These are phyloP conservation scores for Prionailurus viverrinus DNA, from an alignment of 2,113 vertebrate genomes.

Conservation along the genomic window DNA sequence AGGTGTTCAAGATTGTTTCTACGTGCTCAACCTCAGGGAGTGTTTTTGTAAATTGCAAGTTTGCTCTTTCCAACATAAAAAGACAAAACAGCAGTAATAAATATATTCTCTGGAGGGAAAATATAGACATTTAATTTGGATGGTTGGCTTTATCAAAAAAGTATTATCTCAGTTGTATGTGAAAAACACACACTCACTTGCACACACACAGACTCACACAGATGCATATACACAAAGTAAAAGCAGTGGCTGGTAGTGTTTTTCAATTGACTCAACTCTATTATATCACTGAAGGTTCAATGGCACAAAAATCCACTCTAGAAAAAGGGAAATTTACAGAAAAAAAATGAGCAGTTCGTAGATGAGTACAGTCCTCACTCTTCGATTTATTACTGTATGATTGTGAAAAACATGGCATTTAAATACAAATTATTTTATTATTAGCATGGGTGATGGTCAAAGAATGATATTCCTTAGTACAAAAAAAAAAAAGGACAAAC, in stretches of 20 bases:
- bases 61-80: slow-evolving; percentile 49
- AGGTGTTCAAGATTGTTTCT: slow-evolving; percentile 58
- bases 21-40: slow-evolving; percentile 38
- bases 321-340: slow-evolving; percentile 29
- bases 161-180: not conserved
- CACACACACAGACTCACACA: not conserved
- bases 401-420: slow-evolving; percentile 23
- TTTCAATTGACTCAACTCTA: not conserved
- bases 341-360: not conserved
- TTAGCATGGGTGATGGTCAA: not conserved
- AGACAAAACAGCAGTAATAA: slow-evolving; percentile 21
- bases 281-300: not conserved
- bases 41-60: slow-evolving; percentile 59
- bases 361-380: not conserved
- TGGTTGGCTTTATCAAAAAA: slow-evolving; percentile 15
- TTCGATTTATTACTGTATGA: not conserved
- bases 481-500: not conserved
- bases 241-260: not conserved
- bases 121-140: not conserved
- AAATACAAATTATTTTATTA: not conserved
- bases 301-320: not conserved
- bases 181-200: not conserved
- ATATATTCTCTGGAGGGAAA: slow-evolving; percentile 48
- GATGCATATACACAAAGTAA: not conserved
- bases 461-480: not conserved